Conservation (phyloP, 2,888 invertebrate species). For the Scrobipalpa costella region DNA sequence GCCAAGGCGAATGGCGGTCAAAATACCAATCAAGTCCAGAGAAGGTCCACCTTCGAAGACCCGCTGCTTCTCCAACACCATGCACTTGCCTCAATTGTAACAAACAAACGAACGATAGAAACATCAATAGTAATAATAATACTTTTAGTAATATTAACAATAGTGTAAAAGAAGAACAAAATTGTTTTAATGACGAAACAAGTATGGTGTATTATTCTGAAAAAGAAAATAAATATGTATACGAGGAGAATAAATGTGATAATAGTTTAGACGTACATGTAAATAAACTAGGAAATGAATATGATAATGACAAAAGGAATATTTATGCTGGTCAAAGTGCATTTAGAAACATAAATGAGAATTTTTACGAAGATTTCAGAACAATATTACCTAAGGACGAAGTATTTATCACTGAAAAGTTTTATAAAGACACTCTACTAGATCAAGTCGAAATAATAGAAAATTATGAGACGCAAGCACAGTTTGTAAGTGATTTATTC, state of each 20-base stretch:
- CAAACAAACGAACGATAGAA: slow-evolving; percentile 25
- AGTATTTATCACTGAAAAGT: slow-evolving; percentile 61
- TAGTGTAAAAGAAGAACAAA: neutral
- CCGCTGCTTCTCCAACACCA: slow-evolving; percentile 39
- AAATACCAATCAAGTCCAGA: slow-evolving; percentile 63
- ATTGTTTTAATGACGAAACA: slow-evolving; percentile 5
- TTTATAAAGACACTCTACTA: slow-evolving; percentile 60
- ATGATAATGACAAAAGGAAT: slow-evolving; percentile 2
- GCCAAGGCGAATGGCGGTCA: slow-evolving; percentile 85
- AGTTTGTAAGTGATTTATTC: slow-evolving; percentile 68
- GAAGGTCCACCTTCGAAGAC: slow-evolving; percentile 54
- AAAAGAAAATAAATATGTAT: slow-evolving; percentile 13
- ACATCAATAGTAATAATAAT: slow-evolving; percentile 24
- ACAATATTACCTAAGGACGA: slow-evolving; percentile 59
- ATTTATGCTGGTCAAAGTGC: slow-evolving; percentile 29
- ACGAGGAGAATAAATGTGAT: slow-evolving; percentile 17
- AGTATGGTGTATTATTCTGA: slow-evolving; percentile 12
- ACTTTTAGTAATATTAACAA: neutral
- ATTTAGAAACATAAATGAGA: slow-evolving; percentile 48
- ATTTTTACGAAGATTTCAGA: slow-evolving; percentile 43
- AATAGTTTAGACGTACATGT: slow-evolving; percentile 26
- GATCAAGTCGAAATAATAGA: slow-evolving; percentile 53
- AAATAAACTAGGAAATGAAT: slow-evolving; percentile 36
- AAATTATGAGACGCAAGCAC: slow-evolving; percentile 64
- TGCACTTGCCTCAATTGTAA: slow-evolving; percentile 46